These are phyloP conservation scores for Acrocyrtus sp. DNA, from an alignment of 2,888 invertebrate genomes.

Conservation along the genomic window DNA sequence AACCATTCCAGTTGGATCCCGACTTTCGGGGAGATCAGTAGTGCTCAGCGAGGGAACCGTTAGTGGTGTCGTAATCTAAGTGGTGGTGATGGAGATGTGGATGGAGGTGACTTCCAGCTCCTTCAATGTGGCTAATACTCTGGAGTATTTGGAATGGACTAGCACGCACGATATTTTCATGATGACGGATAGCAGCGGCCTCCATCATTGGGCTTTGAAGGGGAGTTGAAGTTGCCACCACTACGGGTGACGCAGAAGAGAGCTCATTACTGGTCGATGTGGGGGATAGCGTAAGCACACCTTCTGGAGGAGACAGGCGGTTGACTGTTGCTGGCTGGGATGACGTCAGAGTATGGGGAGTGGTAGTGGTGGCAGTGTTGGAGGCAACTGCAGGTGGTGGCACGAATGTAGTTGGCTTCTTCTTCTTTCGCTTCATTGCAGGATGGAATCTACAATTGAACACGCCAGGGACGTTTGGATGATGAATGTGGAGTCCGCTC, in stretches of 20 bases:
- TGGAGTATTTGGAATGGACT: too few relatives aligned
- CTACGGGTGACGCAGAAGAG: neutral
- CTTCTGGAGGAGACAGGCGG: slow-evolving; percentile 12
- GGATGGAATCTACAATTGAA: slow-evolving; percentile 88
- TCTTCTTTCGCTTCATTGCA: slow-evolving; percentile 80
- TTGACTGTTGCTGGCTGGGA: slow-evolving; percentile 14
- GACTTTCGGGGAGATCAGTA: slow-evolving; percentile 41
- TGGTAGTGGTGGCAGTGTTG: neutral
- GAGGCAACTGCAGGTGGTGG: slow-evolving; percentile 73
- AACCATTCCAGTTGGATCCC: slow-evolving; percentile 17
- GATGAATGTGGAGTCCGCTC: slow-evolving; percentile 62
- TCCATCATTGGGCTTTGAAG: slow-evolving; percentile 3
- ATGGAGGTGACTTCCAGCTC: slow-evolving; percentile 13
- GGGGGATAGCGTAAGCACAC: too few relatives aligned
- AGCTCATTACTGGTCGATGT: neutral
- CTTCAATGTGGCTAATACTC: too few relatives aligned
- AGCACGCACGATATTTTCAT: too few relatives aligned
- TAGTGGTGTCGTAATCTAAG: slow-evolving; percentile 7
- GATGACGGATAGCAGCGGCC: too few relatives aligned
- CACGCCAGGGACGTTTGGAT: slow-evolving; percentile 75
- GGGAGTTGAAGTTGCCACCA: neutral
- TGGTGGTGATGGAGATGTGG: slow-evolving; percentile 14
- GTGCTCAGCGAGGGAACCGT: slow-evolving; percentile 22
- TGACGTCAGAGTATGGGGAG: slow-evolving; percentile 10
- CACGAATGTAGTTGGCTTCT: slow-evolving; percentile 89